These are phyloP conservation scores for Galeruca laticollis DNA, from an alignment of 2,888 invertebrate genomes.

Conservation along the genomic window DNA sequence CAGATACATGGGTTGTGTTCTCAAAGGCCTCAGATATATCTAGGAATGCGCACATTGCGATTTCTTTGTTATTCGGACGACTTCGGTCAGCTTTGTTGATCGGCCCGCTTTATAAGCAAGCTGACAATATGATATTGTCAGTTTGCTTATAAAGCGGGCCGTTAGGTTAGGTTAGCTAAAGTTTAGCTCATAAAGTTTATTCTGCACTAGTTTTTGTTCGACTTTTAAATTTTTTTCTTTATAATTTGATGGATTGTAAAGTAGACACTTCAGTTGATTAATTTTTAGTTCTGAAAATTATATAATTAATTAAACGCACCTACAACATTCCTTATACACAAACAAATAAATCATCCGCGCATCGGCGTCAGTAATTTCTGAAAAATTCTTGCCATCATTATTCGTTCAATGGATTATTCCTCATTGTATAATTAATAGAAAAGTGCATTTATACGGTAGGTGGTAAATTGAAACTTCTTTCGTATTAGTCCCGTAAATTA, in stretches of 20 bases:
- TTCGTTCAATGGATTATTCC: constrained; percentile 26
- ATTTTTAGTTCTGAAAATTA: neutral
- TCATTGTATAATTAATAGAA: constrained; percentile 30
- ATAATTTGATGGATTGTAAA: neutral
- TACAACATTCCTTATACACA: constrained; percentile 3
- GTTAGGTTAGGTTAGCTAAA: too few relatives aligned
- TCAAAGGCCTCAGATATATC: too few relatives aligned
- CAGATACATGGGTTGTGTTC: too few relatives aligned
- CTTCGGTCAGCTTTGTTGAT: too few relatives aligned
- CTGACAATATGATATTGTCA: too few relatives aligned
- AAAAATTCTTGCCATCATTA: constrained; percentile 31
- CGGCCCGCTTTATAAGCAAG: too few relatives aligned
- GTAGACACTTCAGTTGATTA: neutral
- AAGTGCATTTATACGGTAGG: constrained; percentile 35
- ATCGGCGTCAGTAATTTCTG: constrained; percentile 8
- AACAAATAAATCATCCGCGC: constrained; percentile 15
- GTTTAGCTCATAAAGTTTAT: too few relatives aligned
- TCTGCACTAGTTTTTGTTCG: too few relatives aligned
- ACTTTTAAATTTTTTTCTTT: neutral
- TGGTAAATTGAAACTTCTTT: constrained; percentile 35
- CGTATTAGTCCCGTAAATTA: constrained; percentile 27
- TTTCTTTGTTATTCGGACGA: too few relatives aligned
- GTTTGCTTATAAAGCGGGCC: too few relatives aligned
- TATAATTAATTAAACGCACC: constrained; percentile 3
- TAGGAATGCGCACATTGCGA: too few relatives aligned